Evolutionary conservation across 2,888 invertebrate genomes (phyloP).

Genomic region (Cryptocephalus primarius): DNA sequence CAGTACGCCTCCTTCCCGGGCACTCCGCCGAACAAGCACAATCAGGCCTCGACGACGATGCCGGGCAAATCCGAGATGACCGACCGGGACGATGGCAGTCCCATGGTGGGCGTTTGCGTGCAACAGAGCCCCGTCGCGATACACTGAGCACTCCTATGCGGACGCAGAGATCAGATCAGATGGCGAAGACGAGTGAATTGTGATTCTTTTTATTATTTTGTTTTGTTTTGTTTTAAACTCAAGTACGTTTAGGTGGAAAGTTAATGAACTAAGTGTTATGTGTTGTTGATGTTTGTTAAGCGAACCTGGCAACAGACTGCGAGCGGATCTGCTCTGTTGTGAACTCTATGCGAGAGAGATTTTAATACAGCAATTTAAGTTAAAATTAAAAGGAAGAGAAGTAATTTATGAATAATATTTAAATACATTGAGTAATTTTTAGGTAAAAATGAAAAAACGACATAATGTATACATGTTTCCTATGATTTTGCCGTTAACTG

Average conservation of each 20-base stretch:
- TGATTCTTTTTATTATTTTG: too few species aligned
- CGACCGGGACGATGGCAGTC: conserved; percentile 50
- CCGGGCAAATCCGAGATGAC: conserved; percentile 19
- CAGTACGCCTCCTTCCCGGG: conserved; percentile 34
- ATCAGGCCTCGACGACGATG: conserved; percentile 7
- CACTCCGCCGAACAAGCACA: conserved; percentile 16
- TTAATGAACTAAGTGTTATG: neutral
- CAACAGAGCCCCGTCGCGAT: conserved; percentile 90
- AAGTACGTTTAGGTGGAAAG: neutral
- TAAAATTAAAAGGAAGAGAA: neutral
- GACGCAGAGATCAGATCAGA: too few species aligned
- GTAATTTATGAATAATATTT: neutral
- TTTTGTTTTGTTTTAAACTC: too few species aligned
- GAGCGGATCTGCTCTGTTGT: neutral
- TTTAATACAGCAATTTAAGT: neutral
- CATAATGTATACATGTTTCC: neutral
- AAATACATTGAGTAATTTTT: neutral
- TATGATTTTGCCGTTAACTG: neutral
- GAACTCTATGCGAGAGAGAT: neutral
- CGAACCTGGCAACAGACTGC: neutral
- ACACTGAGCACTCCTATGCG: conserved; percentile 45
- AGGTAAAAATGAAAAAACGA: neutral
- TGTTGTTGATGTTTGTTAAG: neutral
- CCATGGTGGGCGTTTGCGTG: conserved; percentile 82
- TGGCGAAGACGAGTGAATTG: too few species aligned